Evolutionary conservation across 1,140 invertebrate genomes (phyloP).

Genomic region (Cyclina sinensis): DNA sequence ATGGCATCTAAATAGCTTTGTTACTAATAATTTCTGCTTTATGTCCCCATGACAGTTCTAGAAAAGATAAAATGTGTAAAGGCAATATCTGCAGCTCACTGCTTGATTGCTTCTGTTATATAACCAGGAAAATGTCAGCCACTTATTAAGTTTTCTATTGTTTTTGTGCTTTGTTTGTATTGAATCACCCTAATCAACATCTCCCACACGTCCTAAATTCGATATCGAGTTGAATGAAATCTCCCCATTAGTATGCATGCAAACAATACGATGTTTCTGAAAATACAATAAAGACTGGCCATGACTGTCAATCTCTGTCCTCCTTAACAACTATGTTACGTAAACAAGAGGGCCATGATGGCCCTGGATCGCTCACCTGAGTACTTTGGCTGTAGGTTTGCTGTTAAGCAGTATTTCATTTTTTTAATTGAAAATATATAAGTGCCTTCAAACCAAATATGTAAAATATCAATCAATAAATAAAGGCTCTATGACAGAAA

Average conservation of each 20-base stretch:
- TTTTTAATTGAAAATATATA: too few relatives aligned
- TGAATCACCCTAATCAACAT: not conserved
- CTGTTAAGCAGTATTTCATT: too few relatives aligned
- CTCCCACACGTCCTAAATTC: not conserved
- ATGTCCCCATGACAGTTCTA: not conserved
- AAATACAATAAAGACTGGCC: too few relatives aligned
- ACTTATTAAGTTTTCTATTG: conserved; percentile 33
- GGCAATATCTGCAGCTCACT: not conserved
- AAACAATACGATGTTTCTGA: not conserved
- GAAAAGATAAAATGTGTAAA: not conserved
- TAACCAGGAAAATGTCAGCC: not conserved
- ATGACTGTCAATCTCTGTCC: too few relatives aligned
- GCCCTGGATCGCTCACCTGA: too few relatives aligned
- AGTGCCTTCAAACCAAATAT: too few relatives aligned
- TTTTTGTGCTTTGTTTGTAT: conserved; percentile 27
- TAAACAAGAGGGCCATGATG: too few relatives aligned
- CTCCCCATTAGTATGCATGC: conserved; percentile 22
- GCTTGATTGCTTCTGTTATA: not conserved
- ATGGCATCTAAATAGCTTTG: not conserved
- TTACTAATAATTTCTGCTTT: not conserved
- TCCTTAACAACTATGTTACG: too few relatives aligned
- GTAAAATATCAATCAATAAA: too few relatives aligned
- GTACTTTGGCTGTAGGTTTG: too few relatives aligned
- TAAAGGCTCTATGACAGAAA: too few relatives aligned
- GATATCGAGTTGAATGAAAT: not conserved